Percentiles rank a stretch among this genome's conserved stretches.
Conservation (phyloP, 2,113 vertebrate species). For the Poeciliopsis retropinna region DNA sequence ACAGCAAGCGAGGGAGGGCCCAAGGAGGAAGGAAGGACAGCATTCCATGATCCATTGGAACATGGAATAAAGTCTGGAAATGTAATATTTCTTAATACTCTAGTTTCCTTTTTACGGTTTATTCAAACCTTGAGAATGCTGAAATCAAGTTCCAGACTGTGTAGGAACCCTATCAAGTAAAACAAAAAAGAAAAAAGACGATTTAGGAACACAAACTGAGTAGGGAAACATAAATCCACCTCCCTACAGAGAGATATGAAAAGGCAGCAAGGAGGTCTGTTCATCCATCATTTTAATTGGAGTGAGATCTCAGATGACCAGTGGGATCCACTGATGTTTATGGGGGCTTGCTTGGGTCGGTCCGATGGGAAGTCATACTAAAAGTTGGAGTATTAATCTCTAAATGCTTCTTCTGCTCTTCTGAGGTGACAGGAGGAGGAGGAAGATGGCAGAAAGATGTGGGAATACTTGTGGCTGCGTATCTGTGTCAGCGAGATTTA, state of each 20-base stretch:
- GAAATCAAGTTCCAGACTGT: background rate
- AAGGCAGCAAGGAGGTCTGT: slow-evolving; percentile 40
- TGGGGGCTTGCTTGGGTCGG: slow-evolving; percentile 40
- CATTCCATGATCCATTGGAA: background rate
- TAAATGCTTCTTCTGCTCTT: slow-evolving; percentile 34
- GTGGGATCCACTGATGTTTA: slow-evolving; percentile 65
- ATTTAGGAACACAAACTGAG: slow-evolving; percentile 43
- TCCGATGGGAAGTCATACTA: slow-evolving; percentile 44
- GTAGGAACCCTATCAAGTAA: background rate
- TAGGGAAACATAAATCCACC: slow-evolving; percentile 62
- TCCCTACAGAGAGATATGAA: slow-evolving; percentile 61
- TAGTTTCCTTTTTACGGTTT: background rate
- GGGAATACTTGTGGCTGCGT: slow-evolving; percentile 14
- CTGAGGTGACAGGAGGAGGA: slow-evolving; percentile 19
- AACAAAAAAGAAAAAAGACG: slow-evolving; percentile 10
- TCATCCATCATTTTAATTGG: slow-evolving; percentile 80
- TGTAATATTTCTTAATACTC: background rate
- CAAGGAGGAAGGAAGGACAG: background rate
- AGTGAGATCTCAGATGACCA: slow-evolving; percentile 59
- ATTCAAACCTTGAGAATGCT: background rate
- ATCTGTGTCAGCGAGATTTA: slow-evolving; percentile 56
- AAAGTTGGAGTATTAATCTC: slow-evolving; percentile 53
- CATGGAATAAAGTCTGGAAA: background rate
- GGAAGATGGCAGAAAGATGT: slow-evolving; percentile 50
- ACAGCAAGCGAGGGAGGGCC: background rate